phyloP scores from a whole-genome alignment of 1,140 invertebrate species.

The Ooceraea biroi region DNA sequence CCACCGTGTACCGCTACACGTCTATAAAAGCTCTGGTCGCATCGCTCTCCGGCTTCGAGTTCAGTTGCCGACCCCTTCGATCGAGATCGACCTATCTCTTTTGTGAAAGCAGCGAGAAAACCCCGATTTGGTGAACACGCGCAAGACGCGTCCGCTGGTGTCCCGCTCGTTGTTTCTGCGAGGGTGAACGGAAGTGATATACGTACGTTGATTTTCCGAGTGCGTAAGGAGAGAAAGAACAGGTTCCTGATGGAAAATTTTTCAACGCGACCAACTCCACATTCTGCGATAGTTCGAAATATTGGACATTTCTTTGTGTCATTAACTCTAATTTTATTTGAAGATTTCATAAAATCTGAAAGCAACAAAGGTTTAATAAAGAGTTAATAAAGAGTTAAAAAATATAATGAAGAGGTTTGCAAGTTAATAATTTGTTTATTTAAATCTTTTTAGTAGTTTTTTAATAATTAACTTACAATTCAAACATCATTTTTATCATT shows the following conservation, averaged over 20 bases:
- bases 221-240: background rate
- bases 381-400: background rate
- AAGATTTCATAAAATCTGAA: background rate
- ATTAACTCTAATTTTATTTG: background rate
- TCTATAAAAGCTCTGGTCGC: constrained; percentile 67
- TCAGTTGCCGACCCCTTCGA: constrained; percentile 55
- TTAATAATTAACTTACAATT: too few species aligned
- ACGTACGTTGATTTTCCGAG: constrained; percentile 16
- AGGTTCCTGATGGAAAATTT: background rate
- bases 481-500: too few species aligned
- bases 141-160: background rate
- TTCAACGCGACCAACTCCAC: background rate
- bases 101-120: background rate
- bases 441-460: too few species aligned
- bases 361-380: background rate
- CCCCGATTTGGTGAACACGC: background rate
- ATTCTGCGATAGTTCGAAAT: background rate
- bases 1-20: constrained; percentile 20
- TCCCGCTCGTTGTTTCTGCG: constrained; percentile 1
- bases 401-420: background rate
- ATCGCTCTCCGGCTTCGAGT: constrained; percentile 55
- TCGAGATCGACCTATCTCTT: constrained; percentile 49
- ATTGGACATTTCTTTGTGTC: background rate
- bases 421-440: too few species aligned
- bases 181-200: constrained; percentile 38